Evolutionary conservation across 1,140 invertebrate genomes (phyloP).

Genomic region (Sitophilus oryzae): DNA sequence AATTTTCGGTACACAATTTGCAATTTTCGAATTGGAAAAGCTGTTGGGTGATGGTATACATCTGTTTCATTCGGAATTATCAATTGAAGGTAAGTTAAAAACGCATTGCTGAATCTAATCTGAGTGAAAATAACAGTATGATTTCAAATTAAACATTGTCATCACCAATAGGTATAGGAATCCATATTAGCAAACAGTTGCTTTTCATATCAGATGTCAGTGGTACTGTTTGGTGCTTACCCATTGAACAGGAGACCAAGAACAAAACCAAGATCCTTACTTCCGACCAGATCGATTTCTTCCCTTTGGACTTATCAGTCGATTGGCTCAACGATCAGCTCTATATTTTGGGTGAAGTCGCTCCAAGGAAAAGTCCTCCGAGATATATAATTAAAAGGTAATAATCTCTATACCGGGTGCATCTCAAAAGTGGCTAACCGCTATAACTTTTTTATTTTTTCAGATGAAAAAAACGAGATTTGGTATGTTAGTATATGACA

Average conservation of each 20-base stretch:
- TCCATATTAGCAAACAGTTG: conserved; percentile 63
- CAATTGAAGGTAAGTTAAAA: conserved; percentile 44
- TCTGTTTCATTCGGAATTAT: conserved; percentile 45
- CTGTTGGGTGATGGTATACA: conserved; percentile 58
- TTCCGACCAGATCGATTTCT: conserved; percentile 53
- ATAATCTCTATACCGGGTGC: too few relatives aligned
- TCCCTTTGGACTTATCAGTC: conserved; percentile 63
- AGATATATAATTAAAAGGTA: conserved; percentile 64
- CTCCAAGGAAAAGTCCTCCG: conserved; percentile 1
- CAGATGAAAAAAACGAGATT: too few relatives aligned
- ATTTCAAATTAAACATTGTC: too few relatives aligned
- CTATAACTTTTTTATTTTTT: too few relatives aligned
- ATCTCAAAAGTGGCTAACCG: too few relatives aligned
- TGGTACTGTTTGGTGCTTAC: conserved; percentile 54
- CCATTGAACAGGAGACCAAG: conserved; percentile 40
- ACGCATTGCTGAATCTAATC: too few relatives aligned
- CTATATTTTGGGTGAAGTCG: conserved; percentile 67
- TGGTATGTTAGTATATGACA: too few relatives aligned
- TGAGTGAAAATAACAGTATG: too few relatives aligned
- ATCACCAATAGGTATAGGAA: conserved; percentile 61
- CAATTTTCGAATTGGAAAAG: conserved; percentile 63
- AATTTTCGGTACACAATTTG: conserved; percentile 62
- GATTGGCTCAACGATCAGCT: conserved; percentile 84
- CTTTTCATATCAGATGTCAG: conserved; percentile 70
- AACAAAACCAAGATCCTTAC: conserved; percentile 49